Evolutionary conservation across 1,140 invertebrate species (phyloP), one percentile per base, ranked within the genome.

Genomic region (Melipona quadrifasciata): DNA sequence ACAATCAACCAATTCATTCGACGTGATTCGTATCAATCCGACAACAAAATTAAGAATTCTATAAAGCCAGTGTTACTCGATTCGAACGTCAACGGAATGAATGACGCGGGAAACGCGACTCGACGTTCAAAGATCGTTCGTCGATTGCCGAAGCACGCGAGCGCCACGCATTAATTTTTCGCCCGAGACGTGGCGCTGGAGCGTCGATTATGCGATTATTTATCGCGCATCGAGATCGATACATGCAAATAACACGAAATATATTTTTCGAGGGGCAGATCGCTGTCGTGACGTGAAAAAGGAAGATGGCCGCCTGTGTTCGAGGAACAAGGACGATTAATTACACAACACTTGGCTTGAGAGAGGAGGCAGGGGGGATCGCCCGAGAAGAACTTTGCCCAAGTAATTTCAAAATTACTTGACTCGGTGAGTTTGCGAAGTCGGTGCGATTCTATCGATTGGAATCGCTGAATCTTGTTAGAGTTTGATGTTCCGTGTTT

Each of bases 171-270:
- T 84, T 79, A 84, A 84, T 71, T 84, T 61, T 53, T 79, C 65
- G 67, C 73, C 47, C 58, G 24, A 73, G 27, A n/a, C 65, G 51
- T 53, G n/a, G 65, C 21, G 72, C 11, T 19, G 53, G 31, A 61
- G 72, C 79, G 73, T 51, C 65, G 78, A 89, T 89, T 85, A 81
- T 58, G 72, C 80, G 84, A 86, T 80, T 89, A 89, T 89, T 88
- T 89, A 89, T 89, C 87, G 82, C 14, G n/a, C n/a, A 10, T 6
- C 39, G 39, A 34, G 65, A 89, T 88, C 88, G 83, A 79, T 73
- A 47, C 67, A 47, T 72, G 57, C 67, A 80, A 68, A 81, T 77
- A 76, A 71, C 70, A 76, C 47, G 24, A 47, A 67, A 24, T 89
- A 88, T 89, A 84, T 55, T 55, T 27, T 77, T 39, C 14, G 34